These are phyloP conservation scores for Alethe castanea DNA, from an alignment of 2,113 vertebrate genomes.

Conservation along the genomic window DNA sequence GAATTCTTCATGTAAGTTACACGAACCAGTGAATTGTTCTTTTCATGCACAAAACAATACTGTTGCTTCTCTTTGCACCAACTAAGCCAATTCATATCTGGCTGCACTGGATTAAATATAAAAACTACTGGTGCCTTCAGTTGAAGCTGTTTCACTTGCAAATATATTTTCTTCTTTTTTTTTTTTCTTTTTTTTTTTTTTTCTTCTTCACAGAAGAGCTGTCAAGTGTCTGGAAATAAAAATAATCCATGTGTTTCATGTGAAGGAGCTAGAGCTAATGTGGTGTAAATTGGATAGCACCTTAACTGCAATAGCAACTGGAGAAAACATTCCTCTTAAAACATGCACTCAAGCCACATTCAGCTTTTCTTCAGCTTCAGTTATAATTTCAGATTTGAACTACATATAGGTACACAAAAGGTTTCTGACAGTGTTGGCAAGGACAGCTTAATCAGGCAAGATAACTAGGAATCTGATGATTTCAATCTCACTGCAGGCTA, in stretches of 20 bases:
- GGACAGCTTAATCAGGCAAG: neutral
- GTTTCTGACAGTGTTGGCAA: neutral
- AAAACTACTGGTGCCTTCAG: neutral
- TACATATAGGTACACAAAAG: neutral
- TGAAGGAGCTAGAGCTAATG: neutral
- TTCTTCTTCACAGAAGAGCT: neutral
- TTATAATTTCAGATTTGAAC: neutral
- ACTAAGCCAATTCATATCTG: neutral
- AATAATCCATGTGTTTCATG: neutral
- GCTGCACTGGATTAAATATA: neutral
- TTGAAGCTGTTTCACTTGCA: neutral
- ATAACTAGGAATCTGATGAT: neutral
- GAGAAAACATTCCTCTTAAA: neutral
- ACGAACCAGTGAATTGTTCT: neutral
- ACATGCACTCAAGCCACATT: neutral
- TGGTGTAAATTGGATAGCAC: neutral
- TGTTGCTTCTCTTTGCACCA: neutral
- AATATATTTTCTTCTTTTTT: neutral
- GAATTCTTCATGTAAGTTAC: neutral
- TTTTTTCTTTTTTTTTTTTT: neutral
- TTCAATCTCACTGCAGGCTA: neutral
- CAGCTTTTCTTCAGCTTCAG: neutral
- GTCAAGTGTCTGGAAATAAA: neutral
- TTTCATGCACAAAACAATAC: neutral
- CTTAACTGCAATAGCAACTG: neutral